Percentiles rank a stretch among this genome's conserved stretches.
Conservation (phyloP, 2,113 vertebrate species). For the Nymphicus hollandicus region DNA sequence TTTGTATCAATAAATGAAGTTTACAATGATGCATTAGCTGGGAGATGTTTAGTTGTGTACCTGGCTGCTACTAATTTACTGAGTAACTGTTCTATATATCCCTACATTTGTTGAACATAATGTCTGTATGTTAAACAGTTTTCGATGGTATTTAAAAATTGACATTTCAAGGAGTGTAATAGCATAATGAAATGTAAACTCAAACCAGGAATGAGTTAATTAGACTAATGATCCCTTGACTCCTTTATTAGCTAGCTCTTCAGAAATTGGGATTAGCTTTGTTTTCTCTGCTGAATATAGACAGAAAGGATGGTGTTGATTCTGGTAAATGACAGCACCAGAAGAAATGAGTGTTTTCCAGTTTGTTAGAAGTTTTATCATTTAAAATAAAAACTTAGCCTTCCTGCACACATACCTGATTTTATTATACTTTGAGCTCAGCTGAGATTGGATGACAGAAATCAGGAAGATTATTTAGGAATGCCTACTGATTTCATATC, state of each 20-base stretch:
- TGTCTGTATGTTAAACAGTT: constrained; percentile 60
- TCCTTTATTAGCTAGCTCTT: constrained; percentile 72
- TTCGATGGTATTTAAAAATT: constrained; percentile 67
- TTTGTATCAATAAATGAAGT: background rate
- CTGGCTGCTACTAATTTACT: background rate
- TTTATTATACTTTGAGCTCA: background rate
- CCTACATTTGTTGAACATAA: constrained; percentile 24
- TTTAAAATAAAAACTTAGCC: constrained; percentile 34
- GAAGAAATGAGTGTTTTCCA: constrained; percentile 63
- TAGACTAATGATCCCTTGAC: constrained; percentile 74
- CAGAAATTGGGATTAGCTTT: constrained; percentile 73
- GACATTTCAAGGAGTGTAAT: constrained; percentile 69
- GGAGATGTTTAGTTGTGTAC: background rate
- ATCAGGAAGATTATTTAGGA: background rate
- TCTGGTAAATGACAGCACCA: constrained; percentile 70
- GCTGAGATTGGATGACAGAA: background rate
- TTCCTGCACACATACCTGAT: background rate
- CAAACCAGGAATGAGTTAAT: constrained; percentile 72
- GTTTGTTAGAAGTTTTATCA: constrained; percentile 28
- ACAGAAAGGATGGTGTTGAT: constrained; percentile 68
- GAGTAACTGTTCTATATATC: constrained; percentile 31
- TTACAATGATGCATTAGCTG: background rate
- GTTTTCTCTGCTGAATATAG: constrained; percentile 73
- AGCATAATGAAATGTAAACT: constrained; percentile 74
- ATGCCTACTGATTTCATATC: background rate